Conservation (phyloP, 2,113 vertebrate genomes). For the Spilogale gracilis region DNA sequence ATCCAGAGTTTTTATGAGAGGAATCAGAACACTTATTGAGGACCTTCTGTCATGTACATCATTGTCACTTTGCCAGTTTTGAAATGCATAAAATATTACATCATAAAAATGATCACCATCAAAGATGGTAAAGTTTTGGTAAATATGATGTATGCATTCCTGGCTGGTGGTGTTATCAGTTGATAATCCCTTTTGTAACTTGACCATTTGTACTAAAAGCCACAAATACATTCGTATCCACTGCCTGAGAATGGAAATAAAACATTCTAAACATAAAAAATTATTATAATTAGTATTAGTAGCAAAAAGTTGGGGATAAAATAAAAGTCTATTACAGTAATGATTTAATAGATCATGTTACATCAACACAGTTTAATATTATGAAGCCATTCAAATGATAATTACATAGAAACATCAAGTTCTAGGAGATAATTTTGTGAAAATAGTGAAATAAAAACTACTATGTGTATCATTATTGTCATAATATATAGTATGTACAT, state of each 20-base stretch:
- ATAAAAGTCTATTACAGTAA: neutral
- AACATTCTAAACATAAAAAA: neutral
- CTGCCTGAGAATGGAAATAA: neutral
- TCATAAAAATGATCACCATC: neutral
- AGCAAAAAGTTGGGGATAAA: constrained; percentile 26
- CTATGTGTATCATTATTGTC: neutral
- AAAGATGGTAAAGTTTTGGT: neutral
- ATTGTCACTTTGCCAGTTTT: neutral
- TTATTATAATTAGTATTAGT: neutral
- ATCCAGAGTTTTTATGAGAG: neutral
- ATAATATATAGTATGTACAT: neutral
- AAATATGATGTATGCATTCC: neutral
- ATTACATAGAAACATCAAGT: neutral
- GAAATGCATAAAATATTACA: neutral
- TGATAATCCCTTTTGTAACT: neutral
- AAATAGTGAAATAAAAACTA: constrained; percentile 46
- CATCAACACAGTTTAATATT: constrained; percentile 16
- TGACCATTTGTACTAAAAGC: neutral
- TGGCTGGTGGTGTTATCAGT: neutral
- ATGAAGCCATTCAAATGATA: neutral
- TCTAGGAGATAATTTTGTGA: neutral
- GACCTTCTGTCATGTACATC: neutral
- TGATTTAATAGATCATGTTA: constrained; percentile 34
- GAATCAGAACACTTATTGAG: constrained; percentile 4
- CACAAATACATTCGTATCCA: neutral